A percentile compares a stretch with the other conserved stretches of the same genome.
Conservation (phyloP, 2,888 invertebrate species). For the Blera fallax region DNA sequence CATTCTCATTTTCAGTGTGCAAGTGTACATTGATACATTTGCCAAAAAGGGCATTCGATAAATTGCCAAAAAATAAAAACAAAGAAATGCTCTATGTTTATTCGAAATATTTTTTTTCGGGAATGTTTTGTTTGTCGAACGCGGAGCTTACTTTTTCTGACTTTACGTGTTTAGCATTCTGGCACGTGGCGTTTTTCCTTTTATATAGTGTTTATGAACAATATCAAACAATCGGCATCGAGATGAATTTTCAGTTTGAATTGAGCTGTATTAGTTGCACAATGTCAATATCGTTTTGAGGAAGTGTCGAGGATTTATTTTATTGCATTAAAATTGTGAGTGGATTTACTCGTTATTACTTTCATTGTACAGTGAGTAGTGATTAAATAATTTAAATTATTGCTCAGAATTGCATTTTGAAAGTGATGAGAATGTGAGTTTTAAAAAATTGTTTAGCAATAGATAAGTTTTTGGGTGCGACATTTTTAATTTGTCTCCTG, state of each 20-base stretch:
- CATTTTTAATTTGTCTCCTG: too few relatives aligned
- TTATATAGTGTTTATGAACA: conserved; percentile 21
- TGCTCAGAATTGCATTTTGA: too few relatives aligned
- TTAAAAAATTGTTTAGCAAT: too few relatives aligned
- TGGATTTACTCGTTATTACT: background rate
- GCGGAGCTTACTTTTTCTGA: conserved; percentile 4
- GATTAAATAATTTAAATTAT: background rate
- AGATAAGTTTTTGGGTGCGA: too few relatives aligned
- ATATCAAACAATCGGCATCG: conserved; percentile 7
- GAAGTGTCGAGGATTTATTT: conserved; percentile 15
- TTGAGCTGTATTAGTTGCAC: conserved; percentile 36
- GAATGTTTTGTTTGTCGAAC: conserved; percentile 15
- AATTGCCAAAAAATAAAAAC: conserved; percentile 23
- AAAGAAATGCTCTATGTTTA: background rate
- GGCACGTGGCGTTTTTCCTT: conserved; percentile 44
- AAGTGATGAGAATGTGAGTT: too few relatives aligned
- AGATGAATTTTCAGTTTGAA: conserved; percentile 36
- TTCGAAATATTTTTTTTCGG: conserved; percentile 15
- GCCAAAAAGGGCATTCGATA: conserved; percentile 63
- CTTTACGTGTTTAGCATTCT: conserved; percentile 13
- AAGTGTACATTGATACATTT: conserved; percentile 23
- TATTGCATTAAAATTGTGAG: background rate
- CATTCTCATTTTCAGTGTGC: conserved; percentile 6
- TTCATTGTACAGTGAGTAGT: background rate
- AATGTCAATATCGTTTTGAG: conserved; percentile 42